These are phyloP conservation scores for Antennarius maculatus DNA, from an alignment of 2,797 vertebrate species.

Conservation along the genomic window DNA sequence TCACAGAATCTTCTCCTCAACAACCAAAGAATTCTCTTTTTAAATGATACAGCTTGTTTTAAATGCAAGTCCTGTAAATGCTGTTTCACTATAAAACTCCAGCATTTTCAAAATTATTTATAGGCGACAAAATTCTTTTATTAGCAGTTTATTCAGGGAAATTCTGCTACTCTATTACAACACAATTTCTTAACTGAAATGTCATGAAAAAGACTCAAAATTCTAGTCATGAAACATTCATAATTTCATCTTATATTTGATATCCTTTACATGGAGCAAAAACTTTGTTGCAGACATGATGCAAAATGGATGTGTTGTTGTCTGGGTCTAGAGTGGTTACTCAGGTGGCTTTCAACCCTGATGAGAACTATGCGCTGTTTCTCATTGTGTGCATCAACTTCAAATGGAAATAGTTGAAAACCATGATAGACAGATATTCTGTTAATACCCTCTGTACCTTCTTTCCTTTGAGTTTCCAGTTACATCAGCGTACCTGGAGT, in stretches of 20 bases:
- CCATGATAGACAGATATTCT: background rate
- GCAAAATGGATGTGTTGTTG: too few relatives aligned
- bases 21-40: too few relatives aligned
- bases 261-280: background rate
- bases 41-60: too few relatives aligned
- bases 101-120: too few relatives aligned
- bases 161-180: background rate
- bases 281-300: too few relatives aligned
- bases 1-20: too few relatives aligned
- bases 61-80: too few relatives aligned
- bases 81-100: too few relatives aligned
- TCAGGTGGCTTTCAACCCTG: background rate
- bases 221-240: background rate
- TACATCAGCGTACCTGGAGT: conserved; percentile 39
- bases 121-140: too few relatives aligned
- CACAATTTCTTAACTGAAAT: background rate
- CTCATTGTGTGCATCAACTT: background rate
- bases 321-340: background rate
- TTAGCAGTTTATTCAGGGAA: background rate
- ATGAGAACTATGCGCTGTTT: background rate
- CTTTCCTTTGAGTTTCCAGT: conserved; percentile 5
- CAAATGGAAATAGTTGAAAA: conserved; percentile 8
- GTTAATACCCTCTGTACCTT: background rate
- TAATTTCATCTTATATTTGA: background rate
- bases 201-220: background rate